Base-by-base conservation (phyloP, 2,888 invertebrate genomes). In the Xestia rhomboidea region DNA sequence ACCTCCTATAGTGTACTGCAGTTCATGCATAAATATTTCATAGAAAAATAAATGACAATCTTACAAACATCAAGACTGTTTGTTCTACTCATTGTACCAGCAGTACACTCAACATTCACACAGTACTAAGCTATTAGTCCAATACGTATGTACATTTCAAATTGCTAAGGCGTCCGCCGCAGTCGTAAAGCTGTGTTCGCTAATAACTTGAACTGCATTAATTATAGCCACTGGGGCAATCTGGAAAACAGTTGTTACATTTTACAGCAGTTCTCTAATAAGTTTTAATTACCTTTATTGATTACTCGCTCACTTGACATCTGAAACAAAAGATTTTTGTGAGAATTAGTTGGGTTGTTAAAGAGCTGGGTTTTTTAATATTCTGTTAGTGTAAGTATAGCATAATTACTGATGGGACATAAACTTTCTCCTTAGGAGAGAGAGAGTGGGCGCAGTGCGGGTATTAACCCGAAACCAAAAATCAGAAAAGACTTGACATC, bases 221-320 rank as follows among this genome's bases (percentile, higher is more conserved):
- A 84, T 88, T 87, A 87, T 81, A 68, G 66, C 85, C 71, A 51
- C 68, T 68, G 69, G 78, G 75, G 72, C 76, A 87, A 79, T 82
- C 82, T 80, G 71, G 80, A 76, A 86, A 84, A 87, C 79, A 82
- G 83, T 84, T 82, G 82, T 82, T 70, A 68, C 64, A 79, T 69
- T 84, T 84, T 79, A 81, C 70, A 73, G 34, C 38, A 72, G 71
- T 86, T 73, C n/a, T 38, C 71, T 79, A 82, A 82, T 80, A 81
- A 77, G 79, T 82, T 88, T 83, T 83, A 82, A 82, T 84, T 89
- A 93, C 93, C 91, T 91, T 87, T 89, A 87, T 90, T 83, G 87
- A 88, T 90, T 86, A 87, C 83, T 75, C 81, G 86, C 86, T 92
- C 89, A 90, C 83, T 90, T 86, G 85, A 88, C 92, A 94, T 94